A percentile compares a stretch with the other conserved stretches of the same genome.
phyloP scores from a whole-genome alignment of 2,888 invertebrate species.

The Eubasilissa splendida region DNA sequence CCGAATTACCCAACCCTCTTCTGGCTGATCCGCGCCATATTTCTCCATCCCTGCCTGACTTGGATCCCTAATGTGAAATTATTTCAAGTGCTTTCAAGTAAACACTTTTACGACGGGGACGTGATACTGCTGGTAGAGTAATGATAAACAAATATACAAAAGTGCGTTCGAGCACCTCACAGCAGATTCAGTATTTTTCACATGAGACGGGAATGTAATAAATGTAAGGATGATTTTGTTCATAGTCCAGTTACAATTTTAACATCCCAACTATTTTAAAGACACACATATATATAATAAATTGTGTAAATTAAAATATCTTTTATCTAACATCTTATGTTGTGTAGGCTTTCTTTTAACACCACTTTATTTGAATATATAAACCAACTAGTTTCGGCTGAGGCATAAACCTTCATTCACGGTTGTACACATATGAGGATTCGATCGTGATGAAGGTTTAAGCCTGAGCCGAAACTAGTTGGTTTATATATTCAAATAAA shows the following conservation, averaged over 20 bases:
- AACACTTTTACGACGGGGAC: constrained; percentile 57
- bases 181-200: constrained; percentile 12
- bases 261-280: background rate
- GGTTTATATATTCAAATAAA: too few species aligned
- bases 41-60: constrained; percentile 53
- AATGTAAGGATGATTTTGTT: constrained; percentile 15
- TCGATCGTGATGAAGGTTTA: too few species aligned
- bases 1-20: constrained; percentile 9
- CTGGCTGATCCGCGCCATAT: constrained; percentile 52
- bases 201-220: constrained; percentile 10
- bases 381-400: too few species aligned
- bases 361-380: too few species aligned
- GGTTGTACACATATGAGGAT: too few species aligned
- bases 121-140: constrained; percentile 48
- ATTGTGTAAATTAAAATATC: too few species aligned
- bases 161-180: constrained; percentile 11
- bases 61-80: constrained; percentile 58
- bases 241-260: constrained; percentile 8
- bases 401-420: too few species aligned
- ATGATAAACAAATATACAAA: constrained; percentile 55
- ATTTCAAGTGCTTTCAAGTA: constrained; percentile 58
- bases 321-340: too few species aligned
- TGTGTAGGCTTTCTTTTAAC: too few species aligned
- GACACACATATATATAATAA: too few species aligned
- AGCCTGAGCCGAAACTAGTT: too few species aligned